These are phyloP conservation scores for Wasmannia auropunctata DNA, from an alignment of 1,140 invertebrate genomes.

Conservation along the genomic window DNA sequence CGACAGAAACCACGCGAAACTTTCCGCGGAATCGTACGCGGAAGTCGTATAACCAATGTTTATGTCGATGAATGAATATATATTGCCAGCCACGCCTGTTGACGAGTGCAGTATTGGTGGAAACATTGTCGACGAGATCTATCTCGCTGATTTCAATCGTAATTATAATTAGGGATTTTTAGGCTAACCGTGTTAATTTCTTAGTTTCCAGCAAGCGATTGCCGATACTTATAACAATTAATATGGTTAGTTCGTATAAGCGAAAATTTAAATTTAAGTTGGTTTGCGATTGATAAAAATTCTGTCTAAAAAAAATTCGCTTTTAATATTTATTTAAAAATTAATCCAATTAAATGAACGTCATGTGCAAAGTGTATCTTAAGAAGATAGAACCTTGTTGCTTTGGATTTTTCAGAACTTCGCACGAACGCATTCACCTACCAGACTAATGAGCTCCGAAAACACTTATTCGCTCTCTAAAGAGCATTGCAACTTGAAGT, in stretches of 20 bases:
- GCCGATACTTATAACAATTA: constrained; percentile 9
- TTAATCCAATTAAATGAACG: constrained; percentile 22
- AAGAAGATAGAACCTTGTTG: constrained; percentile 41
- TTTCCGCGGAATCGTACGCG: neutral
- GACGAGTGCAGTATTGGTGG: neutral
- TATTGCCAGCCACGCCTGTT: neutral
- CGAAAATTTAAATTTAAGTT: neutral
- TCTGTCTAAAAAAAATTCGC: neutral
- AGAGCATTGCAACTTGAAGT: constrained; percentile 84
- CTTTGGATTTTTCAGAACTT: constrained; percentile 83
- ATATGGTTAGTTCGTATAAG: constrained; percentile 4
- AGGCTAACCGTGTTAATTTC: constrained; percentile 20
- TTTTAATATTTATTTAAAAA: constrained; percentile 15
- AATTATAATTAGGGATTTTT: constrained; percentile 31
- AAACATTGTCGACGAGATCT: constrained; percentile 7
- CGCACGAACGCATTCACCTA: constrained; percentile 84
- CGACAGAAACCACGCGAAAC: neutral
- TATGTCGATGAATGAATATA: neutral
- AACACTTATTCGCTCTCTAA: constrained; percentile 83
- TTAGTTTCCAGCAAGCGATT: neutral
- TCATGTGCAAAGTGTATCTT: neutral
- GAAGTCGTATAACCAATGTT: neutral
- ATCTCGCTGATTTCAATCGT: neutral
- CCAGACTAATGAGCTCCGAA: constrained; percentile 85
- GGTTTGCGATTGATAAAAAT: neutral